Evolutionary conservation across 2,888 invertebrate genomes (phyloP).

Genomic region (Ichneumoninae sp.): DNA sequence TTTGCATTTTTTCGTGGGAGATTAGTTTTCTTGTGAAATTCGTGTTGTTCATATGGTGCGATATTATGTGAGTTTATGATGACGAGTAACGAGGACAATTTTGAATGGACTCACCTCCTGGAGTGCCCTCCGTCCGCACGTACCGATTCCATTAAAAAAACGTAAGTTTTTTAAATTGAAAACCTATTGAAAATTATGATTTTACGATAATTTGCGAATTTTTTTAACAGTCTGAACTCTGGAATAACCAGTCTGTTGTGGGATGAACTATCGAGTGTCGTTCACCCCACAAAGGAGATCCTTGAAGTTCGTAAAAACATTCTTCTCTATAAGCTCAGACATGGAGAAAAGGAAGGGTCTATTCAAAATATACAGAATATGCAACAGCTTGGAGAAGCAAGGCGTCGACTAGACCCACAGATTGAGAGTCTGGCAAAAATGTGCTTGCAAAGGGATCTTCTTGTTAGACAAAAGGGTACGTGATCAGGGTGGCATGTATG

Average conservation of each 20-base stretch:
- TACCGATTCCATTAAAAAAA: constrained; percentile 49
- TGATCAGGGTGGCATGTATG: neutral
- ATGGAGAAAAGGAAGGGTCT: constrained; percentile 39
- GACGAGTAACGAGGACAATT: constrained; percentile 54
- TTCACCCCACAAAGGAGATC: constrained; percentile 44
- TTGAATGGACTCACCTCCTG: constrained; percentile 56
- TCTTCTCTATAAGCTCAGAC: constrained; percentile 54
- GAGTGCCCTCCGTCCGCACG: constrained; percentile 51
- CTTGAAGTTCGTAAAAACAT: constrained; percentile 59
- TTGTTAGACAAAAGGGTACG: constrained; percentile 76
- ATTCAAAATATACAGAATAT: constrained; percentile 33
- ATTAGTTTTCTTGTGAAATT: neutral
- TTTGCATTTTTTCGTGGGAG: neutral
- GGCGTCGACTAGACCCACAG: constrained; percentile 42
- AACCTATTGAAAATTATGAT: neutral
- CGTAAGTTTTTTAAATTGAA: constrained; percentile 37
- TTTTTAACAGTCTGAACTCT: constrained; percentile 49
- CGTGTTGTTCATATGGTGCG: neutral
- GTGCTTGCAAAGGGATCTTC: constrained; percentile 74
- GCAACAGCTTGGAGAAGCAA: constrained; percentile 39
- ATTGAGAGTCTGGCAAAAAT: constrained; percentile 73
- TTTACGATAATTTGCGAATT: neutral
- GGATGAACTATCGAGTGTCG: constrained; percentile 57
- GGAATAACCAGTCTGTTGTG: constrained; percentile 56
- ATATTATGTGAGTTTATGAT: constrained; percentile 35